Evolutionary conservation across 1,140 invertebrate genomes (phyloP).

Genomic region (Saccostrea glomerata): DNA sequence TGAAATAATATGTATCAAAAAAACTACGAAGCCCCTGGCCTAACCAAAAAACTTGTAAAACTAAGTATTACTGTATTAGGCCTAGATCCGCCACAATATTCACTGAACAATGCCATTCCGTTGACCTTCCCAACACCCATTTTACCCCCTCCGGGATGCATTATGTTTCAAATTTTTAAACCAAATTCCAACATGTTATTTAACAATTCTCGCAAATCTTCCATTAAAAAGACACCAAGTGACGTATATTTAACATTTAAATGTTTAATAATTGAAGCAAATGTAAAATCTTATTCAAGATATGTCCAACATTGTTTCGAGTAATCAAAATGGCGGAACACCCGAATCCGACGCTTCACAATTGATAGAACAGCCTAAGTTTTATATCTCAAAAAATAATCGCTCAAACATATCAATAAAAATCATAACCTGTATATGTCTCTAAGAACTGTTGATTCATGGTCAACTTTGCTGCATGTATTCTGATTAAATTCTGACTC

Average conservation of each 20-base stretch:
- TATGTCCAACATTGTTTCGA: not conserved
- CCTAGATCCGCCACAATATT: conserved; percentile 3
- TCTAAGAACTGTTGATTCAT: conserved; percentile 25
- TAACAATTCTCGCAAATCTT: not conserved
- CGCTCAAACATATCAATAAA: not conserved
- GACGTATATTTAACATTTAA: not conserved
- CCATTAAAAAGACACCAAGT: not conserved
- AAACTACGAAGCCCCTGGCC: too few relatives aligned
- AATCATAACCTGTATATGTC: conserved; percentile 19
- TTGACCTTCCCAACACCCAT: conserved; percentile 34
- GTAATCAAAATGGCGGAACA: not conserved
- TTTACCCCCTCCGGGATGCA: conserved; percentile 25
- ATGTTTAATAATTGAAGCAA: not conserved
- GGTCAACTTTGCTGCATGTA: not conserved
- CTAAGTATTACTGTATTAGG: too few relatives aligned
- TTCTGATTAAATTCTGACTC: not conserved
- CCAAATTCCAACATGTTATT: not conserved
- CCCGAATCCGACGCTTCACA: not conserved
- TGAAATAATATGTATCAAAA: too few relatives aligned
- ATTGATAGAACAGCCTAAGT: conserved; percentile 20
- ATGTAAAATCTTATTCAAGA: not conserved
- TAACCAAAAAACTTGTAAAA: too few relatives aligned
- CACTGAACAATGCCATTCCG: not conserved
- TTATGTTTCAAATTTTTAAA: not conserved
- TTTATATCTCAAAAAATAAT: not conserved